Percentiles rank a stretch among this genome's conserved stretches.
phyloP scores from a whole-genome alignment of 2,888 invertebrate species.

The Nebria brevicollis region DNA sequence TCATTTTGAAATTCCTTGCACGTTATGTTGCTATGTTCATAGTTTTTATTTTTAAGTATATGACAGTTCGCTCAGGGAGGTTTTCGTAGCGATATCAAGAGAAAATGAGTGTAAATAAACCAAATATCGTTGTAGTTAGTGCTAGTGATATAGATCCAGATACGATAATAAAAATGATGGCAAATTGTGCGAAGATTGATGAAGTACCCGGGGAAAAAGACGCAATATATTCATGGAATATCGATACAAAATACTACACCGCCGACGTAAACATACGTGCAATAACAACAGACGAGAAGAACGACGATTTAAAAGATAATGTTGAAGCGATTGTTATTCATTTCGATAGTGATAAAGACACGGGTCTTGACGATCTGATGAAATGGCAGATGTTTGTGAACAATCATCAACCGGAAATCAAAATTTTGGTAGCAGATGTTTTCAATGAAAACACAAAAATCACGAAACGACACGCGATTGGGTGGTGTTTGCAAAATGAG shows the following conservation, averaged over 20 bases:
- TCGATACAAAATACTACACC: slow-evolving; percentile 79
- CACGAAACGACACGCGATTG: slow-evolving; percentile 62
- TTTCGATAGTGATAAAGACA: slow-evolving; percentile 69
- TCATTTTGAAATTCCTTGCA: no score
- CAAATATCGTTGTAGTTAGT: slow-evolving; percentile 59
- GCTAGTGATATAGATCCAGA: slow-evolving; percentile 60
- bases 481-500: slow-evolving; percentile 75
- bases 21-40: no score
- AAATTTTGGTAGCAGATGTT: slow-evolving; percentile 68
- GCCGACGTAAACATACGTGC: slow-evolving; percentile 70
- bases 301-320: slow-evolving; percentile 62
- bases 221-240: slow-evolving; percentile 65
- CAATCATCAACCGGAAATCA: slow-evolving; percentile 64
- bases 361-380: slow-evolving; percentile 59
- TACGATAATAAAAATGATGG: slow-evolving; percentile 60
- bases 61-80: no score
- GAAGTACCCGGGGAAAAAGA: slow-evolving; percentile 52
- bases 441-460: slow-evolving; percentile 62
- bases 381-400: slow-evolving; percentile 56
- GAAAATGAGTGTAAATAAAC: slow-evolving; percentile 53
- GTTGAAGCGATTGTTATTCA: slow-evolving; percentile 73
- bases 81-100: no score
- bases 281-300: slow-evolving; percentile 63
- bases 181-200: slow-evolving; percentile 54
- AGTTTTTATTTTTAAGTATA: no score